A percentile compares a stretch with the other conserved stretches of the same genome.
Conservation (phyloP, 2,113 vertebrate genomes). For the Etia nguti region DNA sequence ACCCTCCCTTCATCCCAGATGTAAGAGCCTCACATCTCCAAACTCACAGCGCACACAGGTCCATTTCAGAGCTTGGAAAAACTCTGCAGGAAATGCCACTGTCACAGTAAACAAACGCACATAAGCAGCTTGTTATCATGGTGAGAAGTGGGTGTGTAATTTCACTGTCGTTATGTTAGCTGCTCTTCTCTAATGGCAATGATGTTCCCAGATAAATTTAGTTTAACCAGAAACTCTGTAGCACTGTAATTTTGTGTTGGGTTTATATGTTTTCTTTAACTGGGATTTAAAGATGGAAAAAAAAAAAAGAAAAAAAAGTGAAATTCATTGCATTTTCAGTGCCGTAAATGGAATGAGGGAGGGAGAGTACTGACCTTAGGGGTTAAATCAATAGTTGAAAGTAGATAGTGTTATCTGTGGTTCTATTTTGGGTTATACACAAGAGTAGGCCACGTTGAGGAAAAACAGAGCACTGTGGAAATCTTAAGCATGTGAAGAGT, state of each 20-base stretch:
- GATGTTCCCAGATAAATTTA: not conserved
- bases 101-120: conserved; percentile 49
- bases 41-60: not conserved
- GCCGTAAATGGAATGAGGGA: not conserved
- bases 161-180: not conserved
- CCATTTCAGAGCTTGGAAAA: not conserved
- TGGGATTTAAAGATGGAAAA: rapidly evolving
- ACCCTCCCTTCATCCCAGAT: conserved; percentile 88
- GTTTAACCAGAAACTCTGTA: not conserved
- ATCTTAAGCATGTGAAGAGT: not conserved
- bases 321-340: not conserved
- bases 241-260: not conserved
- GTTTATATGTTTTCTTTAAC: not conserved
- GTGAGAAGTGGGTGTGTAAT: not conserved
- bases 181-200: not conserved
- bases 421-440: conserved; percentile 26
- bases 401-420: conserved; percentile 33
- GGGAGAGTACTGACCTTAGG: not conserved
- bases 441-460: not conserved
- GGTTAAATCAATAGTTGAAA: conserved; percentile 42
- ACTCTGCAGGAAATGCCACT: conserved; percentile 46
- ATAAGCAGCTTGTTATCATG: not conserved
- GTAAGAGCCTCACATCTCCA: conserved; percentile 65
- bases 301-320: not conserved
- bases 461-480: not conserved